A percentile compares a stretch with the other conserved stretches of the same genome.
phyloP scores from a whole-genome alignment of 2,113 vertebrate genomes.

The Centropus unirufus region DNA sequence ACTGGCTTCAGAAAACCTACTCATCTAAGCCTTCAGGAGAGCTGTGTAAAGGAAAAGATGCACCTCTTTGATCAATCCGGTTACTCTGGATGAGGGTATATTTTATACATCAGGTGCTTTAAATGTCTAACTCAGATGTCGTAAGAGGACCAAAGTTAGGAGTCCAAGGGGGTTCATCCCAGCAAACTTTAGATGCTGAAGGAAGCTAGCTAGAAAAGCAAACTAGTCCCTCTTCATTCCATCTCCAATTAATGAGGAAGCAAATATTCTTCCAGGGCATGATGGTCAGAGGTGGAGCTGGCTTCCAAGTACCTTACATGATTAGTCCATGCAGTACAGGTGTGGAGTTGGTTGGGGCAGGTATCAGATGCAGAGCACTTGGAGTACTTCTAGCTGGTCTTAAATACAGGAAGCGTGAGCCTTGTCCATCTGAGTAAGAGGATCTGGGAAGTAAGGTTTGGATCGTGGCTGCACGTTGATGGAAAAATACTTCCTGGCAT shows the following conservation, averaged over 20 bases:
- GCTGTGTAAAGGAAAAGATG: background rate
- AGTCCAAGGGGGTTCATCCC: background rate
- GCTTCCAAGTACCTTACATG: background rate
- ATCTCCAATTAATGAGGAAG: background rate
- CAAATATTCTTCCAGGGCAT: background rate
- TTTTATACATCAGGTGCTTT: background rate
- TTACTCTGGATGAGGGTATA: fast-evolving
- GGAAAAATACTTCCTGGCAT: background rate
- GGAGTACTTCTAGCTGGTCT: background rate
- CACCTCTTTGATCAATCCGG: background rate
- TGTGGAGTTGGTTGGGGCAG: background rate
- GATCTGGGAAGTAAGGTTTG: background rate
- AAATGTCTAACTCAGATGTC: background rate
- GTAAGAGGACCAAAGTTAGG: background rate
- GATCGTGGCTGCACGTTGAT: fast-evolving
- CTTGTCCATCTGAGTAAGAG: background rate
- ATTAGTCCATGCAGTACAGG: background rate
- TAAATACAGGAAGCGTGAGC: background rate
- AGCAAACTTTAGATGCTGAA: background rate
- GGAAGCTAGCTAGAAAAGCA: background rate
- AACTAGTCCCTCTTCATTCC: background rate
- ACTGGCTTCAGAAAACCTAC: background rate
- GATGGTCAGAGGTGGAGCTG: background rate
- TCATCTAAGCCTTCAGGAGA: background rate
- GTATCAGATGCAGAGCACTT: background rate